phyloP scores from a whole-genome alignment of 2,797 vertebrate species.

The Eulemur rubriventer region DNA sequence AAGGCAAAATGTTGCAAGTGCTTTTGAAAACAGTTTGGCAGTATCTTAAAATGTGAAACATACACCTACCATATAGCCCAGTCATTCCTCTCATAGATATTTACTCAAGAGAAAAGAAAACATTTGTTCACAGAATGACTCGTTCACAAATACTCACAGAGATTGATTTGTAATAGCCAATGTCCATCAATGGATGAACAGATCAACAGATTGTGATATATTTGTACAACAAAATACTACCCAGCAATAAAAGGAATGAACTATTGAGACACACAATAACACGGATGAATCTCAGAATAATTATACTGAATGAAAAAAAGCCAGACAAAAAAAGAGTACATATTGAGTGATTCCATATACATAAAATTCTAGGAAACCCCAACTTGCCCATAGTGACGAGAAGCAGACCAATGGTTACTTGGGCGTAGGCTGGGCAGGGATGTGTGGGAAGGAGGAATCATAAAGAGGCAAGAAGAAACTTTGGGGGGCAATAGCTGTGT shows the following conservation, averaged over 20 bases:
- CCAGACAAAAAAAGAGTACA: background rate
- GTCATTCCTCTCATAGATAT: background rate
- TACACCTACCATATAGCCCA: background rate
- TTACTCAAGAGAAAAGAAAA: background rate
- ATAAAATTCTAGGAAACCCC: background rate
- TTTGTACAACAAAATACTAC: fast-evolving
- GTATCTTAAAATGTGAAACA: background rate
- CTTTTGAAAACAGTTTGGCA: background rate
- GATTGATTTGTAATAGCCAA: background rate
- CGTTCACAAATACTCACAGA: background rate
- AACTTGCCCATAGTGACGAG: background rate
- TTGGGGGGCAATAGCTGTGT: background rate
- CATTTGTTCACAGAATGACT: background rate
- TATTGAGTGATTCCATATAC: background rate
- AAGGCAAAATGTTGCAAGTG: no score
- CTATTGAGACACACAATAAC: background rate
- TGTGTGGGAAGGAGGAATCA: background rate
- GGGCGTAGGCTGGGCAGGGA: background rate
- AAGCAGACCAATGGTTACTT: background rate
- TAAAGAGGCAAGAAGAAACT: background rate
- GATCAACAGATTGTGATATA: background rate
- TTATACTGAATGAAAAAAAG: background rate
- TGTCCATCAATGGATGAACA: background rate
- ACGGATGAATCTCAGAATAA: background rate
- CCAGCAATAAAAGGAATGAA: background rate